Evolutionary conservation across 2,797 vertebrate genomes (phyloP), one percentile per base, ranked within the genome.

Genomic region (Siniperca obscura): DNA sequence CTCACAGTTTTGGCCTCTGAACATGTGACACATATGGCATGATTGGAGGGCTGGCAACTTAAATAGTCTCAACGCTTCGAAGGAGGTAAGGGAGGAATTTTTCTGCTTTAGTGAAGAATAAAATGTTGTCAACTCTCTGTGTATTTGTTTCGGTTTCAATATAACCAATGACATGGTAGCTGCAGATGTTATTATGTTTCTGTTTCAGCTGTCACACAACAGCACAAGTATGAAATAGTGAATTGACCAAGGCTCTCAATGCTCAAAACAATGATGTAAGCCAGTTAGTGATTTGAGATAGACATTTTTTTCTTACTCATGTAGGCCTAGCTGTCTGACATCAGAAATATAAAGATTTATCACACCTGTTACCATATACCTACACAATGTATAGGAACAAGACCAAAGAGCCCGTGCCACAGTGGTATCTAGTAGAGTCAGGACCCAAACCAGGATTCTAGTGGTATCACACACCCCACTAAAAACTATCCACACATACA

Each of bases 141-240:
- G 71, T 57, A 21, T 50, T 74, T 71, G 25, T 57, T 61, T 68
- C 68, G n/a, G 8, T 70, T 85, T 62, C 61, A 69, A 17, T 69
- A 17, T 9, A 78, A 21, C 22, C 61, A 59, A 71, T 59, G 71
- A 74, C 46, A 71, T 11, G 1, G 72, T 44, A 64, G 75, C 76
- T 81, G 75, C 65, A 74, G 74, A 60, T 76, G 80, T 79, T 81
- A 68, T 77, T 81, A 38, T 67, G 62, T 73, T 87, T 55, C 71
- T 62, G 48, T 78, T 74, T 73, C 64, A 76, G 65, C 65, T 78
- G 64, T 81, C 83, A 81, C 59, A 42, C 21, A 65, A 40, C 44
- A 42, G 53, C 44, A 38, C 10, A 21, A 25, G 21, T 25, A 56
- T 42, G 11, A 76, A 84, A 65, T 22, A 42, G 9, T 52, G 7